Evolutionary conservation across 2,113 vertebrate genomes (phyloP).

Genomic region (Bos javanicus): DNA sequence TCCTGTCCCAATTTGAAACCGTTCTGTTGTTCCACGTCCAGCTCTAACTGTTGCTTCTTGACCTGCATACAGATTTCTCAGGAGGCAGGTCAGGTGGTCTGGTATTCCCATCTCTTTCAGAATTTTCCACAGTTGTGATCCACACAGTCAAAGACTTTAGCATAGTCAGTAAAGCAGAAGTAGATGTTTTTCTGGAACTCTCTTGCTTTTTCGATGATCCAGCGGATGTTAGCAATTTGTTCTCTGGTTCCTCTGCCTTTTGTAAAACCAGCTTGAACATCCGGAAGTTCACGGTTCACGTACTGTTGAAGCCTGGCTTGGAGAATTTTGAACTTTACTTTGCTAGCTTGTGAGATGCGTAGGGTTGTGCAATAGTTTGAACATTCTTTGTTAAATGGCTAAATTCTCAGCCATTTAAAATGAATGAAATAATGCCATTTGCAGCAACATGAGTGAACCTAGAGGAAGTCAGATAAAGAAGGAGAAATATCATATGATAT

Average conservation of each 20-base stretch:
- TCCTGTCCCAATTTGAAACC: accelerated
- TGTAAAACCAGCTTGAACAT: neutral
- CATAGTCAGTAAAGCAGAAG: neutral
- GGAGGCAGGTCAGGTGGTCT: neutral
- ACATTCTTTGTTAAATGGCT: neutral
- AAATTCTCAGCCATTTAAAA: neutral
- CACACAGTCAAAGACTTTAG: neutral
- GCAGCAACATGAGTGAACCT: neutral
- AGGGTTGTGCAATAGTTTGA: neutral
- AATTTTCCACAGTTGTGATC: neutral
- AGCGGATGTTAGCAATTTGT: neutral
- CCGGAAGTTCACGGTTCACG: accelerated
- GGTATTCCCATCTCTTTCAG: neutral
- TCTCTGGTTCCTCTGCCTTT: neutral
- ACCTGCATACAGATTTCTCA: neutral
- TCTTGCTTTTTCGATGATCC: neutral
- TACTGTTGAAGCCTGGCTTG: neutral
- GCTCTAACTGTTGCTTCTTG: neutral
- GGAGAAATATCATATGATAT: neutral
- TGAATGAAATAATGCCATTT: neutral
- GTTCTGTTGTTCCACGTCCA: neutral
- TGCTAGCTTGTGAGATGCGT: neutral
- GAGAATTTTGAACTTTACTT: neutral
- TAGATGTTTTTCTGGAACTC: neutral
- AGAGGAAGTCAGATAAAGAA: neutral